Base-by-base conservation (phyloP, 1,140 invertebrate species). In the Parapsyche elsis region DNA sequence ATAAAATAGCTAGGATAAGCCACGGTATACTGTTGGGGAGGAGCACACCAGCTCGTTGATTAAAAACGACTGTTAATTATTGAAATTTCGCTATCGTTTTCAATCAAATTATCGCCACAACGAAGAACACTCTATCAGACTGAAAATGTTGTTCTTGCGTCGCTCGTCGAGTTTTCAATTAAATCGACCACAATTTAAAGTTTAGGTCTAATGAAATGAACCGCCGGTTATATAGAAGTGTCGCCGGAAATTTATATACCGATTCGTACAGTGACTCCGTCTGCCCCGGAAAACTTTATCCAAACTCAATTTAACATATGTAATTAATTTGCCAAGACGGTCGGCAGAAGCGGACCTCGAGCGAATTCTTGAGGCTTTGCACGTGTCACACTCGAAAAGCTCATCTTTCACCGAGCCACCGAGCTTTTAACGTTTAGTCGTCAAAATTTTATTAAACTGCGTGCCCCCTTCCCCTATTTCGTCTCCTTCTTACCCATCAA, bases 401-500 rank as follows among this genome's bases (percentile, higher is more conserved):
- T 38, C 30, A 38, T 38, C 30, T 38, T 38, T 38, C 30, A 38
- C 30, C 2, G 7, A 38, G 30, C 30, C 30, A 38, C 30, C 30
- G 30, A 38, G 30, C 30, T 38, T 38, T 38, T 38, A 38, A 38
- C 30, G 30, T 38, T 7, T 38, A 24, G 21, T 23, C 24, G 64
- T 67, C 64, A 67, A 67, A 67, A 67, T 67, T 67, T 67, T 67
- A 67, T 67, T 26, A 67, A 67, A 67, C 64, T 24, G 49, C 16
- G 2, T 2, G 1, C 10, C 12, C 49, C 49, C 16, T 16, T 12
- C 49, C 16, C 12, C 49, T 12, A 53, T 46, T n/a, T n/a, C n/a
- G n/a, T n/a, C 30, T 7, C 30, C 30, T 4, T 38, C 30, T 38
- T 38, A 38, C 30, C 30, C 30, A 38, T 38, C 30, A 38, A 38